Conservation (phyloP, 2,113 vertebrate species). For the Platichthys stellatus region DNA sequence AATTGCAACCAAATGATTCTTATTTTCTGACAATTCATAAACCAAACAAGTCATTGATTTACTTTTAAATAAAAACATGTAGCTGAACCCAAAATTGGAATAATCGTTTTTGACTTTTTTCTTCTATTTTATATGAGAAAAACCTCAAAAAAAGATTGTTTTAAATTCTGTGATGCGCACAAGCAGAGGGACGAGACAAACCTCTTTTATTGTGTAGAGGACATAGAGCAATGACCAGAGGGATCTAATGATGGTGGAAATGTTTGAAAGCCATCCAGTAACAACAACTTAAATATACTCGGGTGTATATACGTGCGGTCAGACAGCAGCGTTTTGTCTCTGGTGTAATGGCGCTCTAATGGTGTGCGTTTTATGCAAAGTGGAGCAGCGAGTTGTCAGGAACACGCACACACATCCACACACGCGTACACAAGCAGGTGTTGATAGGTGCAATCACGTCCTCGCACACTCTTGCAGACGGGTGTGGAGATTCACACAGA, state of each 20-base stretch:
- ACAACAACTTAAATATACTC: slow-evolving; percentile 53
- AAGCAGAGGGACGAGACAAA: slow-evolving; percentile 15
- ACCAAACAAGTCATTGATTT: not conserved
- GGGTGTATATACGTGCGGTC: slow-evolving; percentile 57
- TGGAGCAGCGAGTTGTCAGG: slow-evolving; percentile 6
- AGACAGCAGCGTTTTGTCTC: slow-evolving; percentile 57
- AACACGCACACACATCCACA: not conserved
- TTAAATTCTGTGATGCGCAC: slow-evolving; percentile 21
- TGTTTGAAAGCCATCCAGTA: slow-evolving; percentile 71
- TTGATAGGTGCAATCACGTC: slow-evolving; percentile 1
- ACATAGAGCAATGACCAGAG: slow-evolving; percentile 54
- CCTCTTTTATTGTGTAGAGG: slow-evolving; percentile 23
- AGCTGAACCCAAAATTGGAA: not conserved
- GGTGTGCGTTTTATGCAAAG: slow-evolving; percentile 47
- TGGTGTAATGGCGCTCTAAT: slow-evolving; percentile 13
- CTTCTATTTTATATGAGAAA: too few species aligned
- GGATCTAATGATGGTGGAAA: slow-evolving; percentile 66
- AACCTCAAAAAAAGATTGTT: not conserved
- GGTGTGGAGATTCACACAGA: slow-evolving; percentile 8
- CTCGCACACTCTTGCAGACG: not conserved
- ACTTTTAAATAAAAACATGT: not conserved
- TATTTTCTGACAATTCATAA: not conserved
- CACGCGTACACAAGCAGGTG: not conserved
- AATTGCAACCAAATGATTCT: not conserved
- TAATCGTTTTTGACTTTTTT: too few species aligned